These are phyloP conservation scores for Aphaenogaster ashmeadi DNA, from an alignment of 1,140 invertebrate genomes.

Conservation along the genomic window DNA sequence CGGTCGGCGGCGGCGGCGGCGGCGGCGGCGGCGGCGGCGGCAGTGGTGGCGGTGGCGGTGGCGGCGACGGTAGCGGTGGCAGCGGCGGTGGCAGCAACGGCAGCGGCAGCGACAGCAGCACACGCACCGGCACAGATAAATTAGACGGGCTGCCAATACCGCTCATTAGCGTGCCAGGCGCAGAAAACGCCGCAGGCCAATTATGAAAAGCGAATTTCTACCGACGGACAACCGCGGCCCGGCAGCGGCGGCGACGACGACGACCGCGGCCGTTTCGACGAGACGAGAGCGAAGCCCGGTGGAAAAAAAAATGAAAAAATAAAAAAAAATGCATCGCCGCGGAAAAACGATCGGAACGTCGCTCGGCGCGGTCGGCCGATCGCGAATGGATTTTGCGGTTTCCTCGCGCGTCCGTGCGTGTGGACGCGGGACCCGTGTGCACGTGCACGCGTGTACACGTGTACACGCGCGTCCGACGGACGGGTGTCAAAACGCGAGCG, in stretches of 20 bases:
- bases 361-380: conserved; percentile 43
- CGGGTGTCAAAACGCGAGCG: conserved; percentile 70
- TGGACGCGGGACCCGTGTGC: too few relatives aligned
- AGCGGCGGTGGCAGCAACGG: conserved; percentile 46
- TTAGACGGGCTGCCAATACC: conserved; percentile 77
- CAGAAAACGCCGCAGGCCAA: conserved; percentile 74
- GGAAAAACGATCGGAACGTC: conserved; percentile 61
- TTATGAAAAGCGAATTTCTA: conserved; percentile 72
- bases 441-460: neutral
- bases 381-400: conserved; percentile 75
- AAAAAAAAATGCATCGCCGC: conserved; percentile 40
- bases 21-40: conserved; percentile 19
- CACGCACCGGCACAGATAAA: conserved; percentile 71
- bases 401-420: conserved; percentile 44
- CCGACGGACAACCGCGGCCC: conserved; percentile 44
- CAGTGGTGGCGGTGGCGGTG: neutral
- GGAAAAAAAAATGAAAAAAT: neutral
- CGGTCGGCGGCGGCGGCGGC: conserved; percentile 43
- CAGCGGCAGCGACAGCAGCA: conserved; percentile 55
- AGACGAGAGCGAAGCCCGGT: conserved; percentile 7
- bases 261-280: conserved; percentile 25
- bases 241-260: conserved; percentile 26
- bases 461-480: conserved; percentile 37
- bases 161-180: conserved; percentile 74
- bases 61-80: neutral